Evolutionary conservation across 2,797 vertebrate species (phyloP).

Genomic region (Carcharodon carcharias): DNA sequence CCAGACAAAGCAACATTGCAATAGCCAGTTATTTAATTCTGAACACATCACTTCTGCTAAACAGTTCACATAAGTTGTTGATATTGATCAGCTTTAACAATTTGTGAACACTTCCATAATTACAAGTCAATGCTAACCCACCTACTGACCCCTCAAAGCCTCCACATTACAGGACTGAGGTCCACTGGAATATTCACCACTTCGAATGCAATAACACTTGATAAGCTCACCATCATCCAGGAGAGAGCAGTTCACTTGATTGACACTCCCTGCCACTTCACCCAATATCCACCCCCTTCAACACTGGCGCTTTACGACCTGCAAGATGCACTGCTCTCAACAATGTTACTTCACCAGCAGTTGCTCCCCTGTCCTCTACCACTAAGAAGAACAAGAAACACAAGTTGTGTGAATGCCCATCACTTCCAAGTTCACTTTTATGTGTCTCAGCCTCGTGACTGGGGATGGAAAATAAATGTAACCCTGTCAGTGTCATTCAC

Average conservation of each 20-base stretch:
- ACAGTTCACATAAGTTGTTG: not conserved
- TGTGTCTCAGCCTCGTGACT: not conserved
- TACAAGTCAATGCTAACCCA: not conserved
- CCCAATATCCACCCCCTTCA: not conserved
- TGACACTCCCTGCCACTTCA: not conserved
- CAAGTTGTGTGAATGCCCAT: not conserved
- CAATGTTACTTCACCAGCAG: not conserved
- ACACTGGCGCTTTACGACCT: not conserved
- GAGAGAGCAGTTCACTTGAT: not conserved
- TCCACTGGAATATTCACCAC: not conserved
- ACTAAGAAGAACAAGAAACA: not conserved
- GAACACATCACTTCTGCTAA: not conserved
- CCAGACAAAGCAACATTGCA: not conserved
- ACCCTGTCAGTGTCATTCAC: not conserved
- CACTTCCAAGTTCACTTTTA: not conserved
- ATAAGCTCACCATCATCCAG: not conserved
- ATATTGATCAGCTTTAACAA: not conserved
- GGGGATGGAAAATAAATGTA: not conserved
- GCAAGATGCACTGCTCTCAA: not conserved
- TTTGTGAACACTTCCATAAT: not conserved
- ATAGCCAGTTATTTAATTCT: not conserved
- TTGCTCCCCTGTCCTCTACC: not conserved
- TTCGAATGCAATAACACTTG: not conserved
- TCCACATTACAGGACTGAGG: not conserved
- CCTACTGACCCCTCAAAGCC: not conserved